Evolutionary conservation across 2,113 vertebrate genomes (phyloP).

Genomic region (Arothron firmamentum): DNA sequence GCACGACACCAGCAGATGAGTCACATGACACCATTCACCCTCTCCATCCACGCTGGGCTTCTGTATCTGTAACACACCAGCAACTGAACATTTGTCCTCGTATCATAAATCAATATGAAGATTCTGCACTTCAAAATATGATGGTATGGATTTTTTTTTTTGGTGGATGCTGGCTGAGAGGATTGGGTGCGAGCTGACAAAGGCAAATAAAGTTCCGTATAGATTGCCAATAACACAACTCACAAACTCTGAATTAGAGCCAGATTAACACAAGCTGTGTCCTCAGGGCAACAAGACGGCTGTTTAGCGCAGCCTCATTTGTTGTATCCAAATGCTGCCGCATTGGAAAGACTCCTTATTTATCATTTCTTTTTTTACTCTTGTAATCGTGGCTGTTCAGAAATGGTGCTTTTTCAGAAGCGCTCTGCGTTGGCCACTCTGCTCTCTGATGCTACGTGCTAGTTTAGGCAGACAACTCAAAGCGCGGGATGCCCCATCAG

Average conservation of each 20-base stretch:
- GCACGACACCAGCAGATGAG: slow-evolving; percentile 22
- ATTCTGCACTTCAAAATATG: slow-evolving; percentile 36
- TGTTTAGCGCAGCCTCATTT: slow-evolving; percentile 7
- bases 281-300: slow-evolving; percentile 1
- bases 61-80: background rate
- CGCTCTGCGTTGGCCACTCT: slow-evolving; percentile 10
- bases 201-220: slow-evolving; percentile 37
- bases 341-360: slow-evolving; percentile 27
- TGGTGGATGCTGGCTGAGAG: slow-evolving; percentile 3
- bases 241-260: slow-evolving; percentile 38
- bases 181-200: slow-evolving; percentile 30
- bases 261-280: slow-evolving; percentile 38
- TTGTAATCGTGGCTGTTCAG: slow-evolving; percentile 1
- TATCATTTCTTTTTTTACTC: slow-evolving; percentile 29
- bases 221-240: slow-evolving; percentile 34
- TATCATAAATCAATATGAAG: slow-evolving; percentile 1
- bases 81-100: slow-evolving; percentile 3
- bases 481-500: no score
- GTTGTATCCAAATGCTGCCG: slow-evolving; percentile 16
- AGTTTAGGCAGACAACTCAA: no score
- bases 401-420: background rate
- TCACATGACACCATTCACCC: background rate
- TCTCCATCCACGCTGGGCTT: background rate
- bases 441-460: slow-evolving; percentile 1
- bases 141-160: slow-evolving; percentile 39